These are phyloP conservation scores for Syritta pipiens DNA, from an alignment of 2,888 invertebrate species.

Conservation along the genomic window DNA sequence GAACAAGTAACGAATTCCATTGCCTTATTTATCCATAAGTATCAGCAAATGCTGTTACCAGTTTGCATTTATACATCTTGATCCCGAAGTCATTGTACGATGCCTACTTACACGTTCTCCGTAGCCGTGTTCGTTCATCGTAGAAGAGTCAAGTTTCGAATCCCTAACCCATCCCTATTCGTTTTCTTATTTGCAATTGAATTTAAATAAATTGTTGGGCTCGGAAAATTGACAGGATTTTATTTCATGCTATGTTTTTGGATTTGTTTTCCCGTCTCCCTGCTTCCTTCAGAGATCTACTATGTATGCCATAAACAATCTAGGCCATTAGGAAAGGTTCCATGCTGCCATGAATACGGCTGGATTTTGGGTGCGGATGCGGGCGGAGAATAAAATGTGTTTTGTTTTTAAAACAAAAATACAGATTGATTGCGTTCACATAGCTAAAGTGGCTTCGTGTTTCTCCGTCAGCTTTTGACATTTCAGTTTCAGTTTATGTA, in stretches of 20 bases:
- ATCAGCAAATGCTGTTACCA: conserved; percentile 36
- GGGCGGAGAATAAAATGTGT: conserved; percentile 52
- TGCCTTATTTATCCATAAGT: conserved; percentile 44
- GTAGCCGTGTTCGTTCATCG: neutral
- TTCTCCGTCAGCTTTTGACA: conserved; percentile 59
- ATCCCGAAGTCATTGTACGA: conserved; percentile 39
- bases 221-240: conserved; percentile 66
- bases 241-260: conserved; percentile 55
- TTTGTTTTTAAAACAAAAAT: conserved; percentile 52
- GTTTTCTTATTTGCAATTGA: conserved; percentile 66
- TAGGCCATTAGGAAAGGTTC: conserved; percentile 63
- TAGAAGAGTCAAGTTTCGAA: conserved; percentile 11
- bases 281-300: conserved; percentile 4
- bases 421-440: conserved; percentile 64
- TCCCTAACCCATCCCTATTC: conserved; percentile 20
- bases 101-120: neutral
- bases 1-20: conserved; percentile 32
- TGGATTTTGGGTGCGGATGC: conserved; percentile 15
- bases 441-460: conserved; percentile 39
- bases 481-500: conserved; percentile 51
- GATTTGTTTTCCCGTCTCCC: conserved; percentile 7
- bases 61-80: conserved; percentile 54
- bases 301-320: conserved; percentile 57
- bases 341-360: conserved; percentile 45
- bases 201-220: conserved; percentile 68